A percentile compares a stretch with the other conserved stretches of the same genome.
Evolutionary conservation across 2,888 invertebrate species (phyloP).

Genomic region (Hirtodrosophila trivittata): DNA sequence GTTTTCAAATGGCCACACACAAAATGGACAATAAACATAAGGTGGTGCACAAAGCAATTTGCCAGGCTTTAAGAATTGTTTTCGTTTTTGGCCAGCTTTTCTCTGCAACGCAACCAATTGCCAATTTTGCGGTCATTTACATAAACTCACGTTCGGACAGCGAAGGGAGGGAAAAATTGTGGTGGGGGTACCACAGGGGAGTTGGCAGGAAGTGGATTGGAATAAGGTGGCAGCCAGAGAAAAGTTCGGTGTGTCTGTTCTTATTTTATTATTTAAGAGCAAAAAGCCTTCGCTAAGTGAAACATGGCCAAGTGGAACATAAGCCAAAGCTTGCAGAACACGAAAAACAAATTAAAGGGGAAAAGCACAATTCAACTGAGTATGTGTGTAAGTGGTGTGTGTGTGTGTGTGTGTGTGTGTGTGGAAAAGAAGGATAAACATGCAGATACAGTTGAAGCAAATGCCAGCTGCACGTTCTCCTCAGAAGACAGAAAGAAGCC

Average conservation of each 20-base stretch:
- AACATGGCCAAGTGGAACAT: conserved; percentile 44
- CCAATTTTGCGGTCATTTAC: conserved; percentile 44
- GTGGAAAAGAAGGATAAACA: not conserved
- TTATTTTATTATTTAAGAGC: conserved; percentile 34
- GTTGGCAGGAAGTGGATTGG: conserved; percentile 3
- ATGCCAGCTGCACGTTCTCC: too few species aligned
- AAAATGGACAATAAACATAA: conserved; percentile 43
- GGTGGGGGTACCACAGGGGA: not conserved
- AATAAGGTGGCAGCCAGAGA: conserved; percentile 6
- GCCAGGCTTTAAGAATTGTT: not conserved
- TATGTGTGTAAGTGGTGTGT: conserved; percentile 9
- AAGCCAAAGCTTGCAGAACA: conserved; percentile 14
- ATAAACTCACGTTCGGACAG: conserved; percentile 47
- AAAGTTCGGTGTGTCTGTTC: not conserved
- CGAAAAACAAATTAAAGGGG: conserved; percentile 28
- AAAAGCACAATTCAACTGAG: conserved; percentile 14
- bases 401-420: conserved; percentile 5
- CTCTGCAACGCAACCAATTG: conserved; percentile 8
- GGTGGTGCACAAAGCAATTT: conserved; percentile 21
- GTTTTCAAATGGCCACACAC: conserved; percentile 22
- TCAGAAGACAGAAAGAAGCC: too few species aligned
- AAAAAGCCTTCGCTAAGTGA: conserved; percentile 40
- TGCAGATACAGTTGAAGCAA: not conserved
- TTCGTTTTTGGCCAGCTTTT: not conserved
- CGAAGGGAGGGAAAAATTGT: not conserved